Percentiles rank a stretch among this genome's conserved stretches.
Conservation (phyloP, 2,797 vertebrate species). For the Acrossocheilus wenchowensis region DNA sequence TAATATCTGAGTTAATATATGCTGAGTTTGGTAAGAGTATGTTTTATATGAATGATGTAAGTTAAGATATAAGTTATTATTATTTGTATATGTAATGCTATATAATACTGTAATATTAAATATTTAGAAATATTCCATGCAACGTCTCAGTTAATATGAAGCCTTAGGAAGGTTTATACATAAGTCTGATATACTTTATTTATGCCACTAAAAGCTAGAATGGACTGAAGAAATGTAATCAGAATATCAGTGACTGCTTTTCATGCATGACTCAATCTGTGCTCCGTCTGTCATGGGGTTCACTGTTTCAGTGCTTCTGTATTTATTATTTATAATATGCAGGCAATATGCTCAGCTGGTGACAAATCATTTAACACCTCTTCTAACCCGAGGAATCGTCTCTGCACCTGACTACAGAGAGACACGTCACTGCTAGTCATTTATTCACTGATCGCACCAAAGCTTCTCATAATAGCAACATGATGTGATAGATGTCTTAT, state of each 20-base stretch:
- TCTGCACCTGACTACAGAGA: slow-evolving; percentile 17
- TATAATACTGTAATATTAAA: neutral
- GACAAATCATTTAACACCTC: slow-evolving; percentile 43
- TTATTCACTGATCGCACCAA: neutral
- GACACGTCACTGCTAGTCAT: neutral
- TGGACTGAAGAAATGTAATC: neutral
- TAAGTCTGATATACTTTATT: neutral
- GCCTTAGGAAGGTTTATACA: neutral
- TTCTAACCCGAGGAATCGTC: neutral
- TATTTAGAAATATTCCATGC: too few relatives aligned
- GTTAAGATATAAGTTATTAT: neutral
- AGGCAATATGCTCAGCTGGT: slow-evolving; percentile 49
- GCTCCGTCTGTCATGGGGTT: slow-evolving; percentile 33
- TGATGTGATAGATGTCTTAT: slow-evolving; percentile 15
- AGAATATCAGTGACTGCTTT: neutral
- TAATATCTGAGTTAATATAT: neutral
- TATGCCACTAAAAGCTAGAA: neutral
- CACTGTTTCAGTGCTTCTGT: slow-evolving; percentile 40
- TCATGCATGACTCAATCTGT: slow-evolving; percentile 13
- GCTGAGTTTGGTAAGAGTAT: neutral
- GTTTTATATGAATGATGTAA: neutral
- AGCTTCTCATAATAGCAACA: slow-evolving; percentile 1
- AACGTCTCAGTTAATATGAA: neutral
- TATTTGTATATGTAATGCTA: neutral
- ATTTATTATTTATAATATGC: slow-evolving; percentile 57